phyloP scores from a whole-genome alignment of 2,888 invertebrate species.

The Pogonocherus hispidulus region DNA sequence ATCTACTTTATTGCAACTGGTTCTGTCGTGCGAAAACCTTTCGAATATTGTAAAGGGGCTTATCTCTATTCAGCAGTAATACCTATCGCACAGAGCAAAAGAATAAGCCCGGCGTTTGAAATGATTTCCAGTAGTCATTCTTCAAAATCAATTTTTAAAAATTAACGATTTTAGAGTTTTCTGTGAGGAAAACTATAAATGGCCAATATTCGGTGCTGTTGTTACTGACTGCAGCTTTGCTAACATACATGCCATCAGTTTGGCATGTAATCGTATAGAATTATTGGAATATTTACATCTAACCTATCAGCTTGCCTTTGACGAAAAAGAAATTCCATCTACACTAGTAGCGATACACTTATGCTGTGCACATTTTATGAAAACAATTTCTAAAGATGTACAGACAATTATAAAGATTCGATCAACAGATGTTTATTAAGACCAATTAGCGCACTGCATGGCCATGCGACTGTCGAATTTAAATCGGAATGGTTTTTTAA shows the following conservation, averaged over 20 bases:
- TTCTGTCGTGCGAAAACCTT: neutral
- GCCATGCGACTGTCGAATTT: too few species aligned
- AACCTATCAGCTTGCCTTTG: neutral
- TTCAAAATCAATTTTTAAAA: conserved; percentile 13
- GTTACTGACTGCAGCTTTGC: conserved; percentile 12
- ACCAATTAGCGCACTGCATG: too few species aligned
- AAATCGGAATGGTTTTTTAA: too few species aligned
- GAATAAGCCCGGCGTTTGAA: conserved; percentile 15
- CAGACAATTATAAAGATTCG: too few species aligned
- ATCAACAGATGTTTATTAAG: too few species aligned
- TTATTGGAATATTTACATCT: neutral
- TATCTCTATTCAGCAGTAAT: conserved; percentile 13
- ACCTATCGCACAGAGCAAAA: neutral
- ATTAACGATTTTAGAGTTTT: neutral
- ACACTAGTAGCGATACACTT: neutral
- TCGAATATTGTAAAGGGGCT: neutral
- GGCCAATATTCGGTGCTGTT: conserved; percentile 1
- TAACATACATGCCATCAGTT: neutral
- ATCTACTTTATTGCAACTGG: conserved; percentile 13
- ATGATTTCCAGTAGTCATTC: neutral
- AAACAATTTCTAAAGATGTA: too few species aligned
- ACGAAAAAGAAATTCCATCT: too few species aligned
- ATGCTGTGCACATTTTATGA: too few species aligned
- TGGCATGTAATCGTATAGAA: neutral
- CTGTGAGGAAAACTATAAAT: conserved; percentile 6